phyloP scores from a whole-genome alignment of 2,797 vertebrate genomes.

The Amblyopsis hoosieri region DNA sequence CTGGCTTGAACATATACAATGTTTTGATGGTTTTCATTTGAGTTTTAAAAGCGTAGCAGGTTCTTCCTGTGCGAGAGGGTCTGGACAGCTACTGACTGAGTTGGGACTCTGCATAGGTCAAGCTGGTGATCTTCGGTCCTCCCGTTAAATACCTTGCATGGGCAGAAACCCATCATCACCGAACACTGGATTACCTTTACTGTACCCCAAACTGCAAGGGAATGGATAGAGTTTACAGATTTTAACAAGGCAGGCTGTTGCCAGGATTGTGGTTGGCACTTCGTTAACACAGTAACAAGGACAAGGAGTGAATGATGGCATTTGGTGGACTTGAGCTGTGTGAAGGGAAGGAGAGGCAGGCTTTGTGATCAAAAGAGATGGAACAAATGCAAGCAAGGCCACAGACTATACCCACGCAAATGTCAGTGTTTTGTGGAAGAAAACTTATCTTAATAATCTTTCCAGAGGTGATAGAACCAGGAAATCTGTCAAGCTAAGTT shows the following conservation, averaged over 20 bases:
- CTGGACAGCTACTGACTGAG: constrained; percentile 16
- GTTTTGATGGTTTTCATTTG: constrained; percentile 48
- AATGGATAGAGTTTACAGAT: constrained; percentile 21
- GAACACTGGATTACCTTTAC: constrained; percentile 13
- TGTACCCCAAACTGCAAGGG: constrained; percentile 17
- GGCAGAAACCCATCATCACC: constrained; percentile 31
- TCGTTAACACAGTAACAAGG: constrained; percentile 49
- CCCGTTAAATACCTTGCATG: constrained; percentile 4
- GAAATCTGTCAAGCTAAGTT: background rate
- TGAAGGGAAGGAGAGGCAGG: background rate
- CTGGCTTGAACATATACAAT: constrained; percentile 32
- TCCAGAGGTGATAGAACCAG: background rate
- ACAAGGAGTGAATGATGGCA: constrained; percentile 47
- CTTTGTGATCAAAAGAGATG: constrained; percentile 21
- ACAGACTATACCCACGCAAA: constrained; percentile 35
- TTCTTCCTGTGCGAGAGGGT: constrained; percentile 19
- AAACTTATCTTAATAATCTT: no score
- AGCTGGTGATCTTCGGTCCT: constrained; percentile 14
- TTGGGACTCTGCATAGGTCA: constrained; percentile 13
- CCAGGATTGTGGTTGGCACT: constrained; percentile 42
- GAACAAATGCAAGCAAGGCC: constrained; percentile 39
- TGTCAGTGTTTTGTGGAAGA: constrained; percentile 30
- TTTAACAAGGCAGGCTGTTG: constrained; percentile 41
- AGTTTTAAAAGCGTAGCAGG: constrained; percentile 39
- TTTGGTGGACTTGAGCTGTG: constrained; percentile 10